These are phyloP conservation scores for Axis porcinus DNA, from an alignment of 2,113 vertebrate species.

Conservation along the genomic window DNA sequence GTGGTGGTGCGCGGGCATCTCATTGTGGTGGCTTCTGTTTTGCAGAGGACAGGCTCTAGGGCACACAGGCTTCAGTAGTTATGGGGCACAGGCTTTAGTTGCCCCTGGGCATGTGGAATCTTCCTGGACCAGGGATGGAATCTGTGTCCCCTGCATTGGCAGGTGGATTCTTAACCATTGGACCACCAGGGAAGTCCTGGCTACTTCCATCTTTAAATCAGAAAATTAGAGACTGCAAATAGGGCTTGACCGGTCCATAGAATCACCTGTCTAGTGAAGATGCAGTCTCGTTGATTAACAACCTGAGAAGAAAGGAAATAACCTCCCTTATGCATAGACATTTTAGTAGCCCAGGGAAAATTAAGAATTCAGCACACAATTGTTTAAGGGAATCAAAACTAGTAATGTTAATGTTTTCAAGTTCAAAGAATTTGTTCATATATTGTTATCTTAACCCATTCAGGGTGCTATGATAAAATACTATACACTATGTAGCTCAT, in stretches of 20 bases:
- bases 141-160: not conserved
- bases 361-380: not conserved
- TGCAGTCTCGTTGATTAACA: not conserved
- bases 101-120: not conserved
- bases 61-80: not conserved
- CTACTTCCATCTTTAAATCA: not conserved
- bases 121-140: not conserved
- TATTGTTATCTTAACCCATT: not conserved
- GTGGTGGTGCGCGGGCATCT: not conserved
- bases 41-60: not conserved
- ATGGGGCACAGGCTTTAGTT: not conserved
- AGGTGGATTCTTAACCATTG: not conserved
- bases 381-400: not conserved
- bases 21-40: not conserved
- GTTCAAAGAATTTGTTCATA: not conserved
- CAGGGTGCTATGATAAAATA: not conserved
- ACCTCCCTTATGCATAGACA: not conserved
- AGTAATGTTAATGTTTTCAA: not conserved
- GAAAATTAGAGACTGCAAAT: not conserved
- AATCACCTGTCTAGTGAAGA: not conserved
- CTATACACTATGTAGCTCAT: not conserved
- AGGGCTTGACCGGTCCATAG: not conserved
- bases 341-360: not conserved
- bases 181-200: not conserved
- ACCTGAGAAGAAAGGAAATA: not conserved